These are phyloP conservation scores for Pyralis farinalis DNA, from an alignment of 2,888 invertebrate species.

Conservation along the genomic window DNA sequence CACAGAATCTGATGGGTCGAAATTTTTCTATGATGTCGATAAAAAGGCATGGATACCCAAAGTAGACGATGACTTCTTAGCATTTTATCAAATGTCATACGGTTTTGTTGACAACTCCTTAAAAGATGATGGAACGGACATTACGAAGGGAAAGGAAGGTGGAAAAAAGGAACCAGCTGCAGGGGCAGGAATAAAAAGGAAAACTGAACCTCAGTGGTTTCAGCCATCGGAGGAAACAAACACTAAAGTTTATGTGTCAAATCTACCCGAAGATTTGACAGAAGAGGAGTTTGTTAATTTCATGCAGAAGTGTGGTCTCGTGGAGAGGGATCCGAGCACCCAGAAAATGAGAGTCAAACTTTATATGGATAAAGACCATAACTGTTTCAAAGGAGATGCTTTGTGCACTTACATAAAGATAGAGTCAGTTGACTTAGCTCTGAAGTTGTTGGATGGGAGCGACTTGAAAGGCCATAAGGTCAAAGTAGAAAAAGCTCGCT, in stretches of 20 bases:
- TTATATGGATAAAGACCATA: slow-evolving; percentile 90
- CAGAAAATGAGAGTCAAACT: slow-evolving; percentile 94
- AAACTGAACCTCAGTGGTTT: slow-evolving; percentile 91
- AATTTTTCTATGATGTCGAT: slow-evolving; percentile 94
- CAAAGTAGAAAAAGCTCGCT: slow-evolving; percentile 94
- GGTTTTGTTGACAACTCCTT: slow-evolving; percentile 87
- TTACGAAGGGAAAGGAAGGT: slow-evolving; percentile 49
- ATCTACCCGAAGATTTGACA: slow-evolving; percentile 93
- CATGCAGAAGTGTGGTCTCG: slow-evolving; percentile 97
- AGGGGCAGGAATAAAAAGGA: slow-evolving; percentile 72
- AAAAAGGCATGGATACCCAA: slow-evolving; percentile 98
- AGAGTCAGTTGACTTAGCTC: slow-evolving; percentile 96
- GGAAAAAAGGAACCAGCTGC: slow-evolving; percentile 48
- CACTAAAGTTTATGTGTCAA: slow-evolving; percentile 97
- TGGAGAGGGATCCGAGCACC: slow-evolving; percentile 91
- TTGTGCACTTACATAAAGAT: slow-evolving; percentile 97
- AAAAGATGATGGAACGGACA: slow-evolving; percentile 40
- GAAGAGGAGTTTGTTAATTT: slow-evolving; percentile 94
- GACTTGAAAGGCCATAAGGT: slow-evolving; percentile 89
- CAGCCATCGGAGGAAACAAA: slow-evolving; percentile 91
- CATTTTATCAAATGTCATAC: slow-evolving; percentile 97
- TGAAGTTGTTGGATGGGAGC: slow-evolving; percentile 94
- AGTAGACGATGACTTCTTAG: slow-evolving; percentile 98
- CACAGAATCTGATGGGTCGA: slow-evolving; percentile 92
- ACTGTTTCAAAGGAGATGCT: slow-evolving; percentile 96